Evolutionary conservation across 2,797 vertebrate genomes (phyloP).

Genomic region (Taeniopygia guttata): DNA sequence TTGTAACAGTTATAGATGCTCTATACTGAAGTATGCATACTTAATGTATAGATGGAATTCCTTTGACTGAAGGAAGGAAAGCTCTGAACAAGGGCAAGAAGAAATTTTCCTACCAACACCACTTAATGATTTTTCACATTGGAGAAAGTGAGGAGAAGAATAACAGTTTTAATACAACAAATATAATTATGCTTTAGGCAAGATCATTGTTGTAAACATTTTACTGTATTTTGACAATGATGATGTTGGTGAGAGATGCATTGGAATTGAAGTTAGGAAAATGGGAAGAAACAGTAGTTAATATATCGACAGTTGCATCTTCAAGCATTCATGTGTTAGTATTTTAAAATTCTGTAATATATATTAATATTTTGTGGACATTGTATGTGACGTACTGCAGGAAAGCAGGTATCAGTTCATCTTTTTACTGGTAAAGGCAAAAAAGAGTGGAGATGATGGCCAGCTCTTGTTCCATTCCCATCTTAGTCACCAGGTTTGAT

Average conservation of each 20-base stretch:
- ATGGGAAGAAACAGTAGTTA: not conserved
- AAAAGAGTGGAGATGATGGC: not conserved
- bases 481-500: not conserved
- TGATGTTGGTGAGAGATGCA: not conserved
- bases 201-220: not conserved
- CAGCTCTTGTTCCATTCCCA: not conserved
- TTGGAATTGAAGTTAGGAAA: not conserved
- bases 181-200: not conserved
- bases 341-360: not conserved
- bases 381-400: not conserved
- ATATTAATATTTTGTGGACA: not conserved
- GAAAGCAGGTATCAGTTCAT: not conserved
- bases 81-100: not conserved
- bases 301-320: not conserved
- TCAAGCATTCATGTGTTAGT: not conserved
- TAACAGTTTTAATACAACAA: not conserved
- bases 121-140: not conserved
- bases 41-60: not conserved
- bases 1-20: not conserved
- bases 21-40: not conserved
- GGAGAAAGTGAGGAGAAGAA: not conserved
- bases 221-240: not conserved
- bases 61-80: not conserved
- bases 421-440: not conserved
- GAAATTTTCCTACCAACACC: not conserved